Evolutionary conservation across 2,113 vertebrate genomes (phyloP), one percentile per base, ranked within the genome.

Genomic region (Eudyptes chrysolophus): DNA sequence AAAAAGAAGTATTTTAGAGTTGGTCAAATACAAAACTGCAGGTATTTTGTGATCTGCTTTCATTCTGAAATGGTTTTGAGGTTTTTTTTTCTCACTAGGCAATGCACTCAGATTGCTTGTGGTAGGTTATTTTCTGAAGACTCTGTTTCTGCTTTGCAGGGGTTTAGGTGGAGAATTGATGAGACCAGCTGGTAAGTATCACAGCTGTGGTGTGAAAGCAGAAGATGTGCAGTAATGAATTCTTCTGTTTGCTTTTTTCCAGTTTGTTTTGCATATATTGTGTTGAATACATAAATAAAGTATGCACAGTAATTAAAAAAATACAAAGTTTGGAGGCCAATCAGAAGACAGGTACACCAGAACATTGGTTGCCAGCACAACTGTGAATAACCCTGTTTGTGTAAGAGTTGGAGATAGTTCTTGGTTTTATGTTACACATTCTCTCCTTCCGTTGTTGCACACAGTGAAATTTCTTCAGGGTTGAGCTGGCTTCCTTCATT

Each of bases 91-190:
- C 58, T 70, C 7, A 1, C 8, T 38, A 0, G 46, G 19, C 57
- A 36, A 0, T 58, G 5, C n/a, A 10, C 34, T 42, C 3, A 0
- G 27, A 13, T 18, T 52, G 48, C 49, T 38, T 54, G 46, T 65
- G 72, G 4, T 74, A 30, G 60, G 14, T 40, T 49, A 8, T 65
- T 74, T 7, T 94, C 79, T 93, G 76, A 92, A 72, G 76, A 30
- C 55, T 90, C 66, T 96, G 22, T 95, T 29, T 88, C 52, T 92
- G 26, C 89, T 97, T 98, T 97, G 32, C 77, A 99, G 99, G 98
- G 99, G 99, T 25, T 98, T 99, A 32, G 99, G 99, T 84, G 99
- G 99, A 96, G 99, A 99, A 15, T 98, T 99, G 58, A 99, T 99
- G 99, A 99, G 98, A 95, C 99, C 98, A 54, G 99, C 99, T 96